Evolutionary conservation across 2,888 invertebrate genomes (phyloP).

Genomic region (Erebia ligea): DNA sequence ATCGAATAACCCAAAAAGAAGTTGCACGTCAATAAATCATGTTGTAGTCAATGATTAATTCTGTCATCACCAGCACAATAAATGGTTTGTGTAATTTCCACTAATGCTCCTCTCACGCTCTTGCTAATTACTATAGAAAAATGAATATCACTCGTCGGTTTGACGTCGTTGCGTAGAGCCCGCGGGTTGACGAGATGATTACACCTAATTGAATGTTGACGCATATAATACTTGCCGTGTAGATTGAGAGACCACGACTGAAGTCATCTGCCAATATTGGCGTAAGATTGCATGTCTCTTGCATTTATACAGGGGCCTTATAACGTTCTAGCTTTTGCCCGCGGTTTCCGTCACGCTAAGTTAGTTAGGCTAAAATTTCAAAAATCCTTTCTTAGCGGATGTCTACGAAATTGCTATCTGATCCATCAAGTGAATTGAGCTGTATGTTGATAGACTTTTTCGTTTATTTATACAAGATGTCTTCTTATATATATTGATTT

Average conservation of each 20-base stretch:
- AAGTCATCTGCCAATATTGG: not conserved
- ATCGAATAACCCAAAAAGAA: constrained; percentile 15
- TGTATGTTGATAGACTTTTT: too few relatives aligned
- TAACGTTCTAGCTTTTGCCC: too few relatives aligned
- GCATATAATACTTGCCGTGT: constrained; percentile 38
- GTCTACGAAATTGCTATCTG: too few relatives aligned
- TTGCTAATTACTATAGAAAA: constrained; percentile 51
- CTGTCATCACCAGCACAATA: constrained; percentile 41
- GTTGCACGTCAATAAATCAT: constrained; percentile 23
- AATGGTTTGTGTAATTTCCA: constrained; percentile 41
- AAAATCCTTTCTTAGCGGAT: too few relatives aligned
- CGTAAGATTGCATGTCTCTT: not conserved
- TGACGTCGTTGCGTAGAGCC: constrained; percentile 49
- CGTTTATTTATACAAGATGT: too few relatives aligned
- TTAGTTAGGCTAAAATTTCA: too few relatives aligned
- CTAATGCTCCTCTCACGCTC: constrained; percentile 38
- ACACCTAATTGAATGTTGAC: constrained; percentile 58
- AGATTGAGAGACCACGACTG: constrained; percentile 18
- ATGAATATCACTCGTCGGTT: constrained; percentile 48
- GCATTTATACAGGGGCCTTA: too few relatives aligned
- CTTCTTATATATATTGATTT: too few relatives aligned
- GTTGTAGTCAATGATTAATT: constrained; percentile 37
- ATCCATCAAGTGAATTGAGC: too few relatives aligned
- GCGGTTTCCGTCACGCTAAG: too few relatives aligned
- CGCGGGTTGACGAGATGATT: constrained; percentile 57